Evolutionary conservation across 2,797 vertebrate genomes (phyloP).

Genomic region (Emydoidea blandingii): DNA sequence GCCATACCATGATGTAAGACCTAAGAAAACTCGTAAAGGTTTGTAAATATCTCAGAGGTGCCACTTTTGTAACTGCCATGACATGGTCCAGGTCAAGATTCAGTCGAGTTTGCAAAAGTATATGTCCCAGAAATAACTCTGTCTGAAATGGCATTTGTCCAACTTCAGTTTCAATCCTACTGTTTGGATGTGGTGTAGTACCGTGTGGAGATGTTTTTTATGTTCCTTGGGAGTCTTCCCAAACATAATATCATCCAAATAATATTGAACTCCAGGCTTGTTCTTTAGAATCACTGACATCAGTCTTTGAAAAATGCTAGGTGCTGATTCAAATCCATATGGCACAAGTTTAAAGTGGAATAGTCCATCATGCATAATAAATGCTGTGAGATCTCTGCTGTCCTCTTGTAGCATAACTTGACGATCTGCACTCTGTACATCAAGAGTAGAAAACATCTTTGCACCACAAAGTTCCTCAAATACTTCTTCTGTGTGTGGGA

Average conservation of each 20-base stretch:
- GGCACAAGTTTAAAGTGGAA: constrained; percentile 19
- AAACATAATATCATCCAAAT: neutral
- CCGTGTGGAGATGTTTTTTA: neutral
- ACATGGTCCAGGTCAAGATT: neutral
- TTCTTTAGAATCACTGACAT: constrained; percentile 16
- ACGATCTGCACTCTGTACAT: neutral
- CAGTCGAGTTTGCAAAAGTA: neutral
- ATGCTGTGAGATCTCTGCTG: neutral
- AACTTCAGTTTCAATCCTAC: neutral
- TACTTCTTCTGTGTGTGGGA: neutral
- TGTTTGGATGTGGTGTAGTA: neutral
- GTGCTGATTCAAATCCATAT: neutral
- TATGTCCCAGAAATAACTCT: neutral
- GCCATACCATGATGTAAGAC: neutral
- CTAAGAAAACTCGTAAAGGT: neutral
- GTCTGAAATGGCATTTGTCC: neutral
- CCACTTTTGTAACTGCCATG: neutral
- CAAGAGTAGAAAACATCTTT: neutral
- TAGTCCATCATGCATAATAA: constrained; percentile 18
- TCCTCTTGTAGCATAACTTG: neutral
- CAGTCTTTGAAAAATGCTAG: neutral
- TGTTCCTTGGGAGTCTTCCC: neutral
- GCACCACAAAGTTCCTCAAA: neutral
- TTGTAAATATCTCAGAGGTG: neutral
- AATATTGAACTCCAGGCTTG: neutral